phyloP scores from a whole-genome alignment of 2,113 vertebrate genomes.

The Collichthys lucidus region DNA sequence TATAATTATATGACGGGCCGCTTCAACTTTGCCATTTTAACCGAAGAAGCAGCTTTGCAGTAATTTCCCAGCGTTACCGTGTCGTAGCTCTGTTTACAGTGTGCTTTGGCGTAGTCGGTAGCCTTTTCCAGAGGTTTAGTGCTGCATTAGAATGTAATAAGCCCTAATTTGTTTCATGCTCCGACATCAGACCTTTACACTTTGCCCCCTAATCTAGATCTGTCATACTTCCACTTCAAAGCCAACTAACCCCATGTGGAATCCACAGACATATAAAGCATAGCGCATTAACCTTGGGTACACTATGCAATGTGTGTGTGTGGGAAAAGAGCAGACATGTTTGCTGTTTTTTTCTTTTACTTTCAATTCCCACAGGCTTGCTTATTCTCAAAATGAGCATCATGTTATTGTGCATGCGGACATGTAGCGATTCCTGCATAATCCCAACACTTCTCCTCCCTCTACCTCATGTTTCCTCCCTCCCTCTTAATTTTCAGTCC shows the following conservation, averaged over 20 bases:
- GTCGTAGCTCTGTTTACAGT: slow-evolving; percentile 80
- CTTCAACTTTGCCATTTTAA: slow-evolving; percentile 71
- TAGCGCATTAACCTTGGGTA: slow-evolving; percentile 37
- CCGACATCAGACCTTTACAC: slow-evolving; percentile 87
- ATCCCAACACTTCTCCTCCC: slow-evolving; percentile 40
- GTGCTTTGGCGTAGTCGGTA: slow-evolving; percentile 72
- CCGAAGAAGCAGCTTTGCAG: slow-evolving; percentile 71
- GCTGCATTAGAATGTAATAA: slow-evolving; percentile 85
- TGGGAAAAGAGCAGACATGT: slow-evolving; percentile 20
- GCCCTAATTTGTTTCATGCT: slow-evolving; percentile 83
- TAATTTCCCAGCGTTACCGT: slow-evolving; percentile 56
- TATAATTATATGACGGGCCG: slow-evolving; percentile 76
- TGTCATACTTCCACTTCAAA: slow-evolving; percentile 83
- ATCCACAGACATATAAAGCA: slow-evolving; percentile 62
- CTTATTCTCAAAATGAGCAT: slow-evolving; percentile 48
- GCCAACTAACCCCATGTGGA: slow-evolving; percentile 64
- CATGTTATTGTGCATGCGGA: slow-evolving; percentile 43
- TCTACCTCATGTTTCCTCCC: slow-evolving; percentile 30
- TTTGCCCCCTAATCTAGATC: slow-evolving; percentile 87
- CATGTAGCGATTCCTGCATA: slow-evolving; percentile 52
- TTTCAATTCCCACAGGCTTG: slow-evolving; percentile 17
- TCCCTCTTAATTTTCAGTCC: slow-evolving; percentile 66
- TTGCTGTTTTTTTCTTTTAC: not conserved
- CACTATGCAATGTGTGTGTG: not conserved
- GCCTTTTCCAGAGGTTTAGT: slow-evolving; percentile 85